Evolutionary conservation across 2,888 invertebrate species (phyloP), one percentile per base, ranked within the genome.

Genomic region (Empis stercorea): DNA sequence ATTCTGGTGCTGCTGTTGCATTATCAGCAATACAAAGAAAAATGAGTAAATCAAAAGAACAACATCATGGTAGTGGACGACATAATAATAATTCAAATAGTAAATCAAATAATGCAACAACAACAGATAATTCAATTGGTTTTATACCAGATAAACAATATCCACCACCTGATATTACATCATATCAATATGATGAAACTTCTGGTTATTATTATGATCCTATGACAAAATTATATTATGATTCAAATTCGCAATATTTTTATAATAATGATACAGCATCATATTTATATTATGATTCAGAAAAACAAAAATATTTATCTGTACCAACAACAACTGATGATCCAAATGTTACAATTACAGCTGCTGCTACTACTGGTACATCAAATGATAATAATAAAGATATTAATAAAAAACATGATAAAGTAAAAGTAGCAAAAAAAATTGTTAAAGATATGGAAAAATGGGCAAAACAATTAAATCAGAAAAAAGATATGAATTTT

Each of bases 131-230:
- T 27, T 27, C 23, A 27, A 9, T 27, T 27, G 23, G 23, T 27
- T 27, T 27, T 27, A 27, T 27, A 27, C 23, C 23, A 27, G 23
- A 38, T 42, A 67, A 64, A 52, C 55, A 55, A n/a, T 66, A 66
- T 56, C 64, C 79, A 37, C 73, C 84, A 13, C 97, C 97, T 5
- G 95, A 97, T 74, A 83, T 88, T 10, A 81, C 86, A 44, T 83
- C 85, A 34, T 99, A 94, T 65, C 84, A 89, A 61, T 95, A 88
- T 61, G 99, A 99, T 65, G 89, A 91, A 63, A 79, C 84, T 2
- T 94, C 94, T 4, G 96, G 97, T 0, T 97, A 93, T 64, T 96
- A 96, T 63, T 96, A 93, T 64, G 97, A 99, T 67, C 81, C 91
- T 0, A 73, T 76, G 2, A 95, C 97, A 1, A 89, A 91, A 0